These are phyloP conservation scores for Coilia nasus DNA, from an alignment of 2,797 vertebrate species.

Conservation along the genomic window DNA sequence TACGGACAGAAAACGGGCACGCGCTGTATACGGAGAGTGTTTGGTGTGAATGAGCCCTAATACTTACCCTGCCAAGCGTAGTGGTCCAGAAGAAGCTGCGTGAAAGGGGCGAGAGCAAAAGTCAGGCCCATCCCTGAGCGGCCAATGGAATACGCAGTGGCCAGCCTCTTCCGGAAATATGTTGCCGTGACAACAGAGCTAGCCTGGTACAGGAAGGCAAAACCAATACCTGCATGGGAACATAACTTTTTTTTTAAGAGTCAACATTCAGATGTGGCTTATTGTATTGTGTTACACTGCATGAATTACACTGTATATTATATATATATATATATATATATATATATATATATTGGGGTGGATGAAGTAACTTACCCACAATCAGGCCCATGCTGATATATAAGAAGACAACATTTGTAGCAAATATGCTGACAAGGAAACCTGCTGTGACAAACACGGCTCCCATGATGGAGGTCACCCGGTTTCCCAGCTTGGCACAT, in stretches of 20 bases:
- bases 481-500: constrained; percentile 79
- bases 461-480: constrained; percentile 78
- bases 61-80: constrained; percentile 91
- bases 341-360: no score
- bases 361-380: constrained; percentile 78
- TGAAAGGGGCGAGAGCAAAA: constrained; percentile 88
- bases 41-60: no score
- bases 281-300: neutral
- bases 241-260: neutral
- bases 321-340: neutral
- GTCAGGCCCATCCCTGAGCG: constrained; percentile 93
- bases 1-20: no score
- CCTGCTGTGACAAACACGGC: constrained; percentile 80
- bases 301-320: neutral
- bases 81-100: constrained; percentile 83
- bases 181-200: constrained; percentile 82
- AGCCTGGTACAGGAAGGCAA: constrained; percentile 87
- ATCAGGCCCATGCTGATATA: constrained; percentile 91
- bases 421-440: constrained; percentile 87
- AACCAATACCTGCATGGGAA: constrained; percentile 80
- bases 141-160: constrained; percentile 83
- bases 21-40: no score
- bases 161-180: constrained; percentile 84
- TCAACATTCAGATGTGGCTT: neutral
- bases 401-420: constrained; percentile 83